Conservation (phyloP, 2,888 invertebrate genomes). For the Polietes domitor region DNA sequence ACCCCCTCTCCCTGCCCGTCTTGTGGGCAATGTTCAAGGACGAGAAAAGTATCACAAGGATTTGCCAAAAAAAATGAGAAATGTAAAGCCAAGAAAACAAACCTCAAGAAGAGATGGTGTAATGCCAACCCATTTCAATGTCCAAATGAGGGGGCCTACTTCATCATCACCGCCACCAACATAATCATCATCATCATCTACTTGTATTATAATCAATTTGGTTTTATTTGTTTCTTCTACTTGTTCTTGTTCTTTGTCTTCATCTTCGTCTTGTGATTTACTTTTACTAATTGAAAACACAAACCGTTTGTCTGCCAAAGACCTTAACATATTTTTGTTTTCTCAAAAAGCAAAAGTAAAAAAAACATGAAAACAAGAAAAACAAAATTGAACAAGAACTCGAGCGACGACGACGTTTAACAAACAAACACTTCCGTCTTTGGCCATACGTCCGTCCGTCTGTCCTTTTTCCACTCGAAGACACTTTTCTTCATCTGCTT, state of each 20-base stretch:
- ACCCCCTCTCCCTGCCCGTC: constrained; percentile 18
- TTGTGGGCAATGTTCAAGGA: constrained; percentile 64
- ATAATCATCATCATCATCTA: constrained; percentile 1
- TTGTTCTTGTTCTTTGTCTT: not conserved
- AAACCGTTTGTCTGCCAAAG: constrained; percentile 29
- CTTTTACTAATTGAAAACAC: constrained; percentile 39
- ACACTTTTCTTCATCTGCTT: constrained; percentile 1
- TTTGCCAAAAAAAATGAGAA: constrained; percentile 4
- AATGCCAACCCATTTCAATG: not conserved
- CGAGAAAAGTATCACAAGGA: constrained; percentile 66
- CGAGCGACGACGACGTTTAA: constrained; percentile 12
- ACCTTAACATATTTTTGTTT: constrained; percentile 30
- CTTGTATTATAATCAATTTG: constrained; percentile 24
- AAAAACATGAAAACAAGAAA: not conserved
- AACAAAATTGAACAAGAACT: not conserved
- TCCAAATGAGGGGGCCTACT: not conserved
- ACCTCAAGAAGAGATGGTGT: not conserved
- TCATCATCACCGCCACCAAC: not conserved
- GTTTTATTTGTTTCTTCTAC: not conserved
- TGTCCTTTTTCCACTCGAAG: not conserved
- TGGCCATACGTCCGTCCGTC: not conserved
- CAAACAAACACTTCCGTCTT: constrained; percentile 18
- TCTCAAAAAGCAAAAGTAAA: not conserved
- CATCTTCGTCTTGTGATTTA: constrained; percentile 3
- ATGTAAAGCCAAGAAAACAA: not conserved